Percentiles rank a stretch among this genome's conserved stretches.
Evolutionary conservation across 2,888 invertebrate species (phyloP).

Genomic region (Tipula confusa): DNA sequence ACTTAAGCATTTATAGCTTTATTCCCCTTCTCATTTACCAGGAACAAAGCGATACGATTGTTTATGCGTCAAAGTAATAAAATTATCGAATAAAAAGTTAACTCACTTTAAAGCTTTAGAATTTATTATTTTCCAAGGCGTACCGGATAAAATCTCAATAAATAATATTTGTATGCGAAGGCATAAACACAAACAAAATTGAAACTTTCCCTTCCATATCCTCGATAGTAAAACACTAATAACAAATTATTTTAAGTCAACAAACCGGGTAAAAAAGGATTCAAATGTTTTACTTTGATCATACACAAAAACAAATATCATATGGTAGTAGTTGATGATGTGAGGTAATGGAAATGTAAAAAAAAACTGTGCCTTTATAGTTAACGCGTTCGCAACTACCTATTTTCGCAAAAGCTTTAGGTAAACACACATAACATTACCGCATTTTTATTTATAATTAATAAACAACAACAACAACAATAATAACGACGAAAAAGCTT

Average conservation of each 20-base stretch:
- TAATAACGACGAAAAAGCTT: background rate
- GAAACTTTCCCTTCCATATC: background rate
- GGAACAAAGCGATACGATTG: background rate
- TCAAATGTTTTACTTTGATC: background rate
- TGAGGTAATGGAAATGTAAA: background rate
- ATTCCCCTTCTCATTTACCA: background rate
- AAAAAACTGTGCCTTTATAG: background rate
- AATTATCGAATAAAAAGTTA: background rate
- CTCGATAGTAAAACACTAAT: background rate
- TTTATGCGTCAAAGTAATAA: background rate
- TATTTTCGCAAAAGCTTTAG: background rate
- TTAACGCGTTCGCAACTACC: no score
- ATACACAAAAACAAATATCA: background rate
- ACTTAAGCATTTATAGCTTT: background rate
- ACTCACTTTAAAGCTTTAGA: background rate
- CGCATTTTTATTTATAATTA: background rate
- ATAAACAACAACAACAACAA: background rate
- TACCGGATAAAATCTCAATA: background rate
- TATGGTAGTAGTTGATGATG: background rate
- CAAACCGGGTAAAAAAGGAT: background rate
- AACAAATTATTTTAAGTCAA: background rate
- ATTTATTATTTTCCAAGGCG: background rate
- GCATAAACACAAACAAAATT: background rate
- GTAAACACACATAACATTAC: background rate
- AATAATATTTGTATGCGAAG: background rate